Percentiles rank a stretch among this genome's conserved stretches.
Evolutionary conservation across 2,113 vertebrate genomes (phyloP).

Genomic region (Sander vitreus): DNA sequence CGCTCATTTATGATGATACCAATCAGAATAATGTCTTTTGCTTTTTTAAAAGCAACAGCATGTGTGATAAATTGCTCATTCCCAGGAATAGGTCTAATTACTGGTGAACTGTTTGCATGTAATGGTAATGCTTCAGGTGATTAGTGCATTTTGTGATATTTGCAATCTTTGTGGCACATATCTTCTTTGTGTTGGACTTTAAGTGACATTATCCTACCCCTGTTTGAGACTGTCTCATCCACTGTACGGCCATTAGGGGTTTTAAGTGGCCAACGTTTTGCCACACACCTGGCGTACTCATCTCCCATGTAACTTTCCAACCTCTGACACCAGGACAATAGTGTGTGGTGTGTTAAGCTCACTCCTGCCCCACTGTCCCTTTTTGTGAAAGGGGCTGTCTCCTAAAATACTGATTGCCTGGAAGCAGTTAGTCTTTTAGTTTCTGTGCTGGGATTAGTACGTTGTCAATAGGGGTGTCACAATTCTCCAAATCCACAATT

Average conservation of each 20-base stretch:
- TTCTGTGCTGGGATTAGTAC: not conserved
- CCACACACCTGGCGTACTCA: not conserved
- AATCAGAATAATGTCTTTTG: conserved; percentile 5
- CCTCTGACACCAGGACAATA: not conserved
- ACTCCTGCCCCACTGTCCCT: not conserved
- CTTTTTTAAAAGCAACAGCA: not conserved
- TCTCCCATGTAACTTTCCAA: not conserved
- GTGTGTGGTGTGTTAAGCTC: not conserved
- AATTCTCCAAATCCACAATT: too few species aligned
- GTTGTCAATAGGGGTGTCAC: not conserved
- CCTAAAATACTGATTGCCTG: not conserved
- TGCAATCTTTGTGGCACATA: not conserved
- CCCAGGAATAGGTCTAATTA: not conserved
- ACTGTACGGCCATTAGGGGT: not conserved
- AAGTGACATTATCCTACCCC: too few species aligned
- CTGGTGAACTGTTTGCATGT: not conserved
- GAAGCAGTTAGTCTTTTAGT: not conserved
- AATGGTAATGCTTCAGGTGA: not conserved
- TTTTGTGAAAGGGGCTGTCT: not conserved
- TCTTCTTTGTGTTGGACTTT: not conserved
- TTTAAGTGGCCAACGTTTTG: not conserved
- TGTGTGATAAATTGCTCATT: not conserved
- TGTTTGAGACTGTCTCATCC: not conserved
- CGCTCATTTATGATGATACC: not conserved
- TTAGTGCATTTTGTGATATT: not conserved